Evolutionary conservation across 2,888 invertebrate genomes (phyloP), one percentile per base, ranked within the genome.

Genomic region (Quadroppia sp.): DNA sequence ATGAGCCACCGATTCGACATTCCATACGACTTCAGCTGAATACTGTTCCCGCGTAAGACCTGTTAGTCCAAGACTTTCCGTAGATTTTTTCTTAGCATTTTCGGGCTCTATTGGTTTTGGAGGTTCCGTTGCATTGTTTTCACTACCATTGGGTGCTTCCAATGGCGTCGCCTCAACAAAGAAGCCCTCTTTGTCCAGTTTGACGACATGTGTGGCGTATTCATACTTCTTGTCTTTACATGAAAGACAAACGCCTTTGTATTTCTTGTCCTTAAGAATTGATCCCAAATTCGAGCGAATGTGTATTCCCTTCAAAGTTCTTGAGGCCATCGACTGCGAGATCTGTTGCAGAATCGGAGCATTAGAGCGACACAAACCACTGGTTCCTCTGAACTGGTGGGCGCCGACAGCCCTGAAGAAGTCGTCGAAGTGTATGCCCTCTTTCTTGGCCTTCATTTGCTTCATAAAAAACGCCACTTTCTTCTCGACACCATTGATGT

Each of bases 341-440:
- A 73, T 73, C 32, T 20, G 48, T 20, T 13, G 20, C 23, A 67
- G 28, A 9, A 73, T 67, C 25, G 85, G 83, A 36, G 82, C 82
- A 0, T 85, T 84, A 2, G 88, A 83, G 17, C 89, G 84, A 77
- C 89, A 85, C 73, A 90, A 81, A 0, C 86, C 83, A 45, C 89
- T 88, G 23, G 89, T 88, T 11, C 89, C 89, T 71, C 89, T 83
- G 67, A 89, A 85, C 72, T 87, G 87, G 20, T 88, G 82, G 78
- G 88, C 87, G 4, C 87, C 87, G 9, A 89, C 87, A 1, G 86
- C 86, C n/a, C 28, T 36, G 17, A 32, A 25, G 23, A 73, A 73
- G 20, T 67, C 67, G 1, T 70, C 70, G 45, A 50, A 73, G n/a
- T 6, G 17, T 1, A 73, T 20, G n/a, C 69, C 69, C n/a, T 73